Base-by-base conservation (phyloP, 1,140 invertebrate species). In the Scylla paramamosain region DNA sequence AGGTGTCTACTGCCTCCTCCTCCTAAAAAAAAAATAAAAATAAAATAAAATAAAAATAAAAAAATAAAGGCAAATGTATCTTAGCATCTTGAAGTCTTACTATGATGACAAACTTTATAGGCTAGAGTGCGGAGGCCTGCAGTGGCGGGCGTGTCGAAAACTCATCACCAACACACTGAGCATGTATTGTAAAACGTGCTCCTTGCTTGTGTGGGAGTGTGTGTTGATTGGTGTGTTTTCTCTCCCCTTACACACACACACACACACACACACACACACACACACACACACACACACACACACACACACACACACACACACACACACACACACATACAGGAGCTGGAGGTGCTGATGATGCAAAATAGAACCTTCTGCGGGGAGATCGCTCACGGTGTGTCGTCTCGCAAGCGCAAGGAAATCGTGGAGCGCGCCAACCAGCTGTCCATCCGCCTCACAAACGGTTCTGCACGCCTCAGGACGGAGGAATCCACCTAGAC, bases 281-380 rank as follows among this genome's bases (percentile, higher is more conserved):
- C 52, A 59, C 39, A 39, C 39, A 39, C 52, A 12, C 20, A 59
- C 20, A 39, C 52, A 59, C 52, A 59, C 20, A 20, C 52, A 59
- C 20, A 59, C 67, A 77, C 46, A 86, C 46, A 88, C n/a, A 8
- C 46, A 29, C 87, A 20, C n/a, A 7, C 46, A 7, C n/a, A 20
- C 20, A 25, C 12, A 48, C 46, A 88, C 32, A 39, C 29, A 88
- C 20, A 48, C 46, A n/a, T 14, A 4, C 87, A 99, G 99, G 99
- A 99, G 97, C 97, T 99, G 95, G 99, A 99, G 97, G 98, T 99
- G 96, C 97, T 99, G 82, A 98, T 99, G 98, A 99, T 99, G 99
- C 99, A 99, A 97, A 99, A 99, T 97, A 98, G 99, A 89, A 98
- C 98, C 96, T 99, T 98, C 97, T 99, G 99, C 96, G 99, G 98